These are phyloP conservation scores for Oscheius sp. DNA, from an alignment of 1,140 invertebrate genomes.

Conservation along the genomic window DNA sequence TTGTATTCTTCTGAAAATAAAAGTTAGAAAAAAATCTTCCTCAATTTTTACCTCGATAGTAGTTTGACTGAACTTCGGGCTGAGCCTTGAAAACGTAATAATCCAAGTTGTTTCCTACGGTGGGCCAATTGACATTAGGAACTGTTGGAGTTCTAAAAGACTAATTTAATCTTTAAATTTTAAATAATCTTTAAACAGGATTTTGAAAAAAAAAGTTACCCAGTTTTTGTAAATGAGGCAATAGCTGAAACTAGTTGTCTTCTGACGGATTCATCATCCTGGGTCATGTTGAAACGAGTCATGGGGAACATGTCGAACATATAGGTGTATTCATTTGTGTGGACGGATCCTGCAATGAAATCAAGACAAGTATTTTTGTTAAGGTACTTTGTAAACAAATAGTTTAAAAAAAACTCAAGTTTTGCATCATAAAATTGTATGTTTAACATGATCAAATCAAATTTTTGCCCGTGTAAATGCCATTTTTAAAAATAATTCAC, in stretches of 20 bases:
- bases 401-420: too few species aligned
- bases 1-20: neutral
- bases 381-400: too few species aligned
- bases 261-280: neutral
- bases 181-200: too few species aligned
- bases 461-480: too few species aligned
- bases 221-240: neutral
- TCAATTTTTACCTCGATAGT: neutral
- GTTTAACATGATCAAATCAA: too few species aligned
- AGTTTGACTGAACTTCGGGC: neutral
- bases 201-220: too few species aligned
- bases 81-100: neutral
- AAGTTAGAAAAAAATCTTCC: neutral
- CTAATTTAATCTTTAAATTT: too few species aligned
- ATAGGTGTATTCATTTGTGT: slow-evolving; percentile 17
- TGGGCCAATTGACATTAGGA: neutral
- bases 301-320: slow-evolving; percentile 5
- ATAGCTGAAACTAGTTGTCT: neutral
- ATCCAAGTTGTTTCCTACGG: neutral
- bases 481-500: too few species aligned
- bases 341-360: slow-evolving; percentile 14
- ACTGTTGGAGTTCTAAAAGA: neutral
- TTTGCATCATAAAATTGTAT: too few species aligned
- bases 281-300: neutral
- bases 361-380: neutral